A percentile compares a stretch with the other conserved stretches of the same genome.
phyloP scores from a whole-genome alignment of 2,888 invertebrate species.

The Polyommatus icarus region DNA sequence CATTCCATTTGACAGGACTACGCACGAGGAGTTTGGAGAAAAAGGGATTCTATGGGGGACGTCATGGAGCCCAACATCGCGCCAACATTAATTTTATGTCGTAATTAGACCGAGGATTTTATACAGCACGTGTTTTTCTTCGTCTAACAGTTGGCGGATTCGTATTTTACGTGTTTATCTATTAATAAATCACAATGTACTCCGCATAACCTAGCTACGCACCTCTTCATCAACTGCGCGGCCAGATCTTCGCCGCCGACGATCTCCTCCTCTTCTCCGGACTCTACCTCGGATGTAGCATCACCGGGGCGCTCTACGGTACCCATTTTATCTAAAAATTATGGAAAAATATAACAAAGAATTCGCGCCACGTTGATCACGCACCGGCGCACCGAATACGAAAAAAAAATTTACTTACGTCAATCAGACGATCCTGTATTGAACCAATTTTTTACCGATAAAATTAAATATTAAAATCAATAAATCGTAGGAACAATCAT shows the following conservation, averaged over 20 bases:
- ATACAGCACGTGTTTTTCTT: slow-evolving; percentile 24
- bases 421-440: neutral
- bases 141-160: neutral
- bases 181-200: slow-evolving; percentile 23
- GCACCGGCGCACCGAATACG: slow-evolving; percentile 51
- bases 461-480: neutral
- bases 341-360: slow-evolving; percentile 43
- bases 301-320: slow-evolving; percentile 84
- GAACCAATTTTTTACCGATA: neutral
- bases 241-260: slow-evolving; percentile 76
- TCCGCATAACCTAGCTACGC: slow-evolving; percentile 37
- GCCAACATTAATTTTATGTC: neutral
- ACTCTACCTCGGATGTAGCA: slow-evolving; percentile 84
- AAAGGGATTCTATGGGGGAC: neutral
- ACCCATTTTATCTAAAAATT: slow-evolving; percentile 78
- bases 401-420: slow-evolving; percentile 26
- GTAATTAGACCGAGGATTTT: neutral
- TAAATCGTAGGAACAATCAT: neutral
- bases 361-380: slow-evolving; percentile 68
- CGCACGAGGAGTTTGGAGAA: neutral
- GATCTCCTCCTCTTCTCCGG: slow-evolving; percentile 83
- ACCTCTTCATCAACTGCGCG: slow-evolving; percentile 72
- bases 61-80: neutral
- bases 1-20: neutral
- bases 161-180: slow-evolving; percentile 31